A percentile compares a stretch with the other conserved stretches of the same genome.
These are phyloP conservation scores for Tetheella fluctuosa DNA, from an alignment of 2,888 invertebrate species.

Conservation along the genomic window DNA sequence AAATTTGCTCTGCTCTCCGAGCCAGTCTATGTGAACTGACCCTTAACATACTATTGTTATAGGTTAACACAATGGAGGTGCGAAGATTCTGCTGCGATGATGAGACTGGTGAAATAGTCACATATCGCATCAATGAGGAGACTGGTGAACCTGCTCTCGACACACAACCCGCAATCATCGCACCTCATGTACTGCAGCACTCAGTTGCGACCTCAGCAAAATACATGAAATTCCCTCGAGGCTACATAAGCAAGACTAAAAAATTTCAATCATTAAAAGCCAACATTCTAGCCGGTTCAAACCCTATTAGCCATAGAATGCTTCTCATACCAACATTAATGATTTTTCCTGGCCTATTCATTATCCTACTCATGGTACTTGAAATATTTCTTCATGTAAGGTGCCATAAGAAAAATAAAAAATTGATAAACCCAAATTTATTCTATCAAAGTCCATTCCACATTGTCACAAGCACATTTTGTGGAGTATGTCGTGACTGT, in stretches of 20 bases:
- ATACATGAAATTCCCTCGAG: constrained; percentile 55
- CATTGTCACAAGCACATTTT: constrained; percentile 87
- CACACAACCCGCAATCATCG: background rate
- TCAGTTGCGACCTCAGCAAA: constrained; percentile 23
- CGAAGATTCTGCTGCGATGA: constrained; percentile 66
- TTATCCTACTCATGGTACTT: constrained; percentile 76
- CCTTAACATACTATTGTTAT: too few species aligned
- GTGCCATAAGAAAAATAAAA: constrained; percentile 87
- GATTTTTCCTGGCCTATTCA: constrained; percentile 82
- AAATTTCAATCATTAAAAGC: constrained; percentile 66
- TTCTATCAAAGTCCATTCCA: constrained; percentile 89
- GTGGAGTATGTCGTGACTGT: constrained; percentile 86
- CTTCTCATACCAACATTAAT: constrained; percentile 85
- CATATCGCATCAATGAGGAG: constrained; percentile 73
- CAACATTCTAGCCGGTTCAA: constrained; percentile 67
- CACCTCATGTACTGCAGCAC: background rate
- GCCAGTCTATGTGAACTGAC: too few species aligned
- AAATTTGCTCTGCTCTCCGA: too few species aligned
- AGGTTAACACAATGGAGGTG: background rate
- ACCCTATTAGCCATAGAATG: constrained; percentile 74
- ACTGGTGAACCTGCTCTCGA: constrained; percentile 75
- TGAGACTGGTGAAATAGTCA: constrained; percentile 81
- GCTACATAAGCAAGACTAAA: constrained; percentile 59
- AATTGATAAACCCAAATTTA: constrained; percentile 80
- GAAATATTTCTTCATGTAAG: constrained; percentile 87